Evolutionary conservation across 2,888 invertebrate species (phyloP), one percentile per base, ranked within the genome.

Genomic region (Dryobotodes eremita): DNA sequence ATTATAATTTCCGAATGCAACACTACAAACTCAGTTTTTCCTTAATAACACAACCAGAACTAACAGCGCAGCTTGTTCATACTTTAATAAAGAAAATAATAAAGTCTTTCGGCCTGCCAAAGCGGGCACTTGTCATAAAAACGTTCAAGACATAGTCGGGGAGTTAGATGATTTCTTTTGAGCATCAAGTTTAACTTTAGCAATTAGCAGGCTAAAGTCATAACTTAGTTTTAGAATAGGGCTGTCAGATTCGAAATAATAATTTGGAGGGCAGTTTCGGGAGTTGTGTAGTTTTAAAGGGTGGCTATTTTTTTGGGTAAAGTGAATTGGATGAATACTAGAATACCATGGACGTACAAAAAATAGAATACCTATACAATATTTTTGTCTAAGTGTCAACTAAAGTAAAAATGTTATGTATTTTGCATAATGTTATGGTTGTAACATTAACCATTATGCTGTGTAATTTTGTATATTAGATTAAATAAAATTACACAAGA

Each of bases 131-230:
- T 84, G 80, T 66, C 79, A 81, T 73, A 68, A 80, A 84, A 79
- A 71, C 53, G 59, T 57, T 77, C 64, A 78, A 76, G 65, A 65
- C 31, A 69, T 76, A 75, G 75, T 75, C 80, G 42, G 26, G 68
- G 65, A 78, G 55, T 42, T 48, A 62, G 70, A 86, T 82, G 83
- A 80, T 87, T 91, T 89, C 86, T 89, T 89, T 91, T 86, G 77
- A 81, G 76, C 82, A 79, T 88, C 86, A 88, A 84, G 84, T 85
- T 76, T 48, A 90, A 91, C 83, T 90, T 90, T 68, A 61, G 76
- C 87, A 90, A 92, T 91, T 92, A 88, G 86, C 73, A 65, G 79
- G 81, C 83, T 85, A 85, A 85, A 77, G 82, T 59, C 79, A 71
- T 88, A 83, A 84, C 78, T 78, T 80, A 79, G 78, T 78, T 83